These are phyloP conservation scores for Siniperca scherzeri DNA, from an alignment of 2,797 vertebrate species.

Conservation along the genomic window DNA sequence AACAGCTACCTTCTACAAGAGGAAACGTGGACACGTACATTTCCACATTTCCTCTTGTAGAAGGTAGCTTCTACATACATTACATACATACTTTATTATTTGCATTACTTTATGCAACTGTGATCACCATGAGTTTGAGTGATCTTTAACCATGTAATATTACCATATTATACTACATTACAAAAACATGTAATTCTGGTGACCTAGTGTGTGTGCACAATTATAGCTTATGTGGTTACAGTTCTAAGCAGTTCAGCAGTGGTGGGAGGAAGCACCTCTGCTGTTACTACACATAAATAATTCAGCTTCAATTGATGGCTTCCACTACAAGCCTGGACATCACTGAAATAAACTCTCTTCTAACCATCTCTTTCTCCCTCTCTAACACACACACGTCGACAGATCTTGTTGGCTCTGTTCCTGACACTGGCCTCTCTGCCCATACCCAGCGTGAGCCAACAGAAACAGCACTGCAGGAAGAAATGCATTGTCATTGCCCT, in stretches of 20 bases:
- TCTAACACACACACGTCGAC: background rate
- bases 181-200: background rate
- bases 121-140: background rate
- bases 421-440: conserved; percentile 38
- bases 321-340: conserved; percentile 45
- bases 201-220: background rate
- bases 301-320: conserved; percentile 47
- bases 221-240: conserved; percentile 41
- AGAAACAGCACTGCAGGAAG: conserved; percentile 22
- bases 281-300: conserved; percentile 63
- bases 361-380: background rate
- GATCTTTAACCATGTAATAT: background rate
- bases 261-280: conserved; percentile 20
- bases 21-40: background rate
- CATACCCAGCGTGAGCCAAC: conserved; percentile 27
- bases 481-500: conserved; percentile 34
- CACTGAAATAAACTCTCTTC: conserved; percentile 19
- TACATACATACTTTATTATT: too few relatives aligned
- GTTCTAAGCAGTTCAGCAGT: conserved; percentile 16
- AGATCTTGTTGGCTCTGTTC: conserved; percentile 24
- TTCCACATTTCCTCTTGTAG: too few relatives aligned
- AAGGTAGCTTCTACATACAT: too few relatives aligned
- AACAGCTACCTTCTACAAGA: background rate
- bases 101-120: background rate
- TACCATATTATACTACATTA: too few relatives aligned